These are phyloP conservation scores for Rutilus rutilus DNA, from an alignment of 2,113 vertebrate species.

Conservation along the genomic window DNA sequence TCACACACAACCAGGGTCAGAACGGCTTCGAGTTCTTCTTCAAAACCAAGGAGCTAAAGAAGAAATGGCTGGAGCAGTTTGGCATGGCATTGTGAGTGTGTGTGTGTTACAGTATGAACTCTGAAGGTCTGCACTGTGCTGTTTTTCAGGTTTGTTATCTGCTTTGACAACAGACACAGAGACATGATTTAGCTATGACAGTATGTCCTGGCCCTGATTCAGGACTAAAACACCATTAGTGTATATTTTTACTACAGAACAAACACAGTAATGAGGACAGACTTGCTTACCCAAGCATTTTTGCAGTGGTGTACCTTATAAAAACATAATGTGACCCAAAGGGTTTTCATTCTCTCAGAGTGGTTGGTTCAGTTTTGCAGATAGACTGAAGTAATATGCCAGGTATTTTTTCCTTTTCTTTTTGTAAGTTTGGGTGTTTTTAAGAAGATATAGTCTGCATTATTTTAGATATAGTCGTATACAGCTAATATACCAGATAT, in stretches of 20 bases:
- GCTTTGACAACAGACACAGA: conserved; percentile 20
- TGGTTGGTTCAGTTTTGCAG: conserved; percentile 31
- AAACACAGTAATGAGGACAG: conserved; percentile 15
- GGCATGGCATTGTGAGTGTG: conserved; percentile 95
- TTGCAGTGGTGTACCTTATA: conserved; percentile 3
- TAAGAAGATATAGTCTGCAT: neutral
- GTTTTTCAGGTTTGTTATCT: conserved; percentile 28
- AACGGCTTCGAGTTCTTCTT: conserved; percentile 97
- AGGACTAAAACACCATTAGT: conserved; percentile 2
- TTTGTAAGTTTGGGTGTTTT: conserved; percentile 2
- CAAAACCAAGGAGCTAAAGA: conserved; percentile 99
- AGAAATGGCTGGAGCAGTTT: conserved; percentile 99
- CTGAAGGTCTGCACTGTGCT: neutral
- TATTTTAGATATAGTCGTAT: no score
- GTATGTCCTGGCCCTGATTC: conserved; percentile 18
- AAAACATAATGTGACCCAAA: conserved; percentile 27
- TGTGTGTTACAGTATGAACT: neutral
- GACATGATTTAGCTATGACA: neutral
- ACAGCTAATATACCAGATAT: no score
- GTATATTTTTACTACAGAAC: conserved; percentile 26
- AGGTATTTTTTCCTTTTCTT: neutral
- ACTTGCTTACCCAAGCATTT: conserved; percentile 4
- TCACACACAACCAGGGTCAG: conserved; percentile 95
- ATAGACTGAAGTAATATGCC: neutral
- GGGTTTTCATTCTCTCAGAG: neutral